Evolutionary conservation across 2,797 vertebrate species (phyloP).

Genomic region (Gambusia yucatana): DNA sequence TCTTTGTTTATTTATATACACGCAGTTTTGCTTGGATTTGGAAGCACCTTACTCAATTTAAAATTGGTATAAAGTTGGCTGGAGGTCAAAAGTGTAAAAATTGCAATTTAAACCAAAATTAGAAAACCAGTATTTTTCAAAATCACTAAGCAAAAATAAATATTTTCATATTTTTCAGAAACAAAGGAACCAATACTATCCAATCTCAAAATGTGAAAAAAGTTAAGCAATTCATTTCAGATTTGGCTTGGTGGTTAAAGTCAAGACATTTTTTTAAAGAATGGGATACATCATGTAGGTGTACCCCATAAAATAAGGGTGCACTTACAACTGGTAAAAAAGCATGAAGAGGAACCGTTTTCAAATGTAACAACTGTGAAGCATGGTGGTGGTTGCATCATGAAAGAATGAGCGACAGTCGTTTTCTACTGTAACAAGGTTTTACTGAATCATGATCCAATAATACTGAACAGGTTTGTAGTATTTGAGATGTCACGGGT

Average conservation of each 20-base stretch:
- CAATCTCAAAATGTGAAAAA: too few species aligned
- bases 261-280: background rate
- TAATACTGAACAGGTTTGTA: slow-evolving; percentile 47
- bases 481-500: slow-evolving; percentile 36
- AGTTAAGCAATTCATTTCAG: background rate
- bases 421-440: slow-evolving; percentile 55
- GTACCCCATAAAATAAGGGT: background rate
- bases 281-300: too few species aligned
- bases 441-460: slow-evolving; percentile 61
- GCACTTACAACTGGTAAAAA: background rate
- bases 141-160: background rate
- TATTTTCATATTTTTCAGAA: background rate
- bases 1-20: too few species aligned
- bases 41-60: too few species aligned
- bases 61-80: too few species aligned
- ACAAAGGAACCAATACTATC: background rate
- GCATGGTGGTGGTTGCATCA: background rate
- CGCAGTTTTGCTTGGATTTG: too few species aligned
- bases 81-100: background rate
- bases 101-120: background rate
- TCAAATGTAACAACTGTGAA: background rate
- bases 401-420: background rate
- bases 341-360: background rate
- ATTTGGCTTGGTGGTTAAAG: background rate
- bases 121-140: background rate